Percentiles rank a stretch among this genome's conserved stretches.
Conservation (phyloP, 1,140 invertebrate genomes). For the Lethocerus indicus region DNA sequence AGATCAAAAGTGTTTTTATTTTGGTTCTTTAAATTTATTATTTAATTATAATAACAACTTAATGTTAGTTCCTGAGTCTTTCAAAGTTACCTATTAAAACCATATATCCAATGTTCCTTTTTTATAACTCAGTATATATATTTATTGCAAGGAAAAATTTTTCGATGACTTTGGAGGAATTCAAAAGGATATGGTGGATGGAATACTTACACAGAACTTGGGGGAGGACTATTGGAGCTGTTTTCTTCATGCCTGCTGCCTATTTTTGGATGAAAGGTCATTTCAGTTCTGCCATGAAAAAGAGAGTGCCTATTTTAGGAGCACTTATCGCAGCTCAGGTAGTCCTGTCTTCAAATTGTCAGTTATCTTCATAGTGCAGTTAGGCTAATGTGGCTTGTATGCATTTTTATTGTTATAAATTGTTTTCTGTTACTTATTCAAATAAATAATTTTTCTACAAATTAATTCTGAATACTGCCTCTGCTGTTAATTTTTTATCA, state of each 20-base stretch:
- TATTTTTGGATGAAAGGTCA: conserved; percentile 75
- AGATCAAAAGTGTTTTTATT: not conserved
- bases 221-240: conserved; percentile 80
- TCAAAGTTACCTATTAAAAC: too few relatives aligned
- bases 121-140: conserved; percentile 7
- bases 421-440: too few relatives aligned
- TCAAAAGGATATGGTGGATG: conserved; percentile 98
- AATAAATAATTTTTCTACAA: too few relatives aligned
- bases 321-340: conserved; percentile 75
- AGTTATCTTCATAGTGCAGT: too few relatives aligned
- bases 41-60: too few relatives aligned
- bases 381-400: too few relatives aligned
- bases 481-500: too few relatives aligned
- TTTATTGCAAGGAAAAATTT: conserved; percentile 48
- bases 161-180: conserved; percentile 81
- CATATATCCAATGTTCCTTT: not conserved
- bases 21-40: not conserved
- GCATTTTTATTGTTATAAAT: too few relatives aligned
- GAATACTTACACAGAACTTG: conserved; percentile 94
- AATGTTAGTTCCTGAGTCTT: too few relatives aligned
- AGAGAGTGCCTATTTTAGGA: conserved; percentile 54
- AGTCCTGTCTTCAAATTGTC: too few relatives aligned
- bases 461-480: too few relatives aligned
- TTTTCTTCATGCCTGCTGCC: conserved; percentile 71
- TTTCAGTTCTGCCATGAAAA: conserved; percentile 62